A percentile compares a stretch with the other conserved stretches of the same genome.
These are phyloP conservation scores for Scopus umbretta DNA, from an alignment of 2,113 vertebrate species.

Conservation along the genomic window DNA sequence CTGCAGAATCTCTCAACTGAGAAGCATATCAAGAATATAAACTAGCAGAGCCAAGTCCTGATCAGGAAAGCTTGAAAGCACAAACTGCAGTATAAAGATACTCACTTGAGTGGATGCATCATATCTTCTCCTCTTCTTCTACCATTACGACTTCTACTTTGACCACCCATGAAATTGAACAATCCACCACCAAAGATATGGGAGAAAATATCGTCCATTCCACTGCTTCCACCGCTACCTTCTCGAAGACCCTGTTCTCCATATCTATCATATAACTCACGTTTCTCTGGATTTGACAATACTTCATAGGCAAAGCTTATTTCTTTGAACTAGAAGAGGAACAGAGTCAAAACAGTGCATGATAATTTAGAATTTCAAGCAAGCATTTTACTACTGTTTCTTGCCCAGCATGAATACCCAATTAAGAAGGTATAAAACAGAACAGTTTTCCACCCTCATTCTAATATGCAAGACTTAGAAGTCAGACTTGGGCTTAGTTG, in stretches of 20 bases:
- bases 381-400: background rate
- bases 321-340: constrained; percentile 89
- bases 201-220: constrained; percentile 99
- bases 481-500: background rate
- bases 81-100: background rate
- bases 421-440: background rate
- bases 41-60: background rate
- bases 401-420: background rate
- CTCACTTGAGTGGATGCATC: constrained; percentile 97
- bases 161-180: constrained; percentile 96
- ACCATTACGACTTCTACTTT: constrained; percentile 91
- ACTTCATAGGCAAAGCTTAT: constrained; percentile 99
- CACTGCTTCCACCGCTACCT: constrained; percentile 89
- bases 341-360: background rate
- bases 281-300: constrained; percentile 94
- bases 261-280: constrained; percentile 94
- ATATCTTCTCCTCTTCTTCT: constrained; percentile 96
- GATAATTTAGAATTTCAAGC: background rate
- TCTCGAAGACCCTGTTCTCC: constrained; percentile 96
- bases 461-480: background rate
- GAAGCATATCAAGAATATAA: background rate
- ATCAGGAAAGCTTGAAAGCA: background rate
- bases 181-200: constrained; percentile 98
- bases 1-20: background rate
- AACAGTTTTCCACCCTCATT: background rate